Evolutionary conservation across 2,888 invertebrate genomes (phyloP).

Genomic region (Dermolepida albohirtum): DNA sequence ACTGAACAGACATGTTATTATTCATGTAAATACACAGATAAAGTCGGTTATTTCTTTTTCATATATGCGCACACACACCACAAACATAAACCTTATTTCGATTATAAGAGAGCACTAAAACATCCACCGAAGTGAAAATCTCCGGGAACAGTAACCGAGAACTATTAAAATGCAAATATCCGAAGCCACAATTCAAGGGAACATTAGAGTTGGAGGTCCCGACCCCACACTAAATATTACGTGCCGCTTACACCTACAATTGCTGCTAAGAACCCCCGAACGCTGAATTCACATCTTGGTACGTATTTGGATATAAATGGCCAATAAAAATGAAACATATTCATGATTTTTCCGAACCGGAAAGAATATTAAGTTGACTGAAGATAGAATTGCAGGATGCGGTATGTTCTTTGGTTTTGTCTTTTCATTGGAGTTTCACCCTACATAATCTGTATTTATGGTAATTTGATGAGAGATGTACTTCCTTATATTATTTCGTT

Average conservation of each 20-base stretch:
- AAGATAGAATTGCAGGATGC: conserved; percentile 30
- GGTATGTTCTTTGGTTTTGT: conserved; percentile 28
- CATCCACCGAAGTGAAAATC: conserved; percentile 57
- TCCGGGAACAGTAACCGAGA: conserved; percentile 58
- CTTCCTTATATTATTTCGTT: conserved; percentile 20
- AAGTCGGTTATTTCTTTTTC: no score
- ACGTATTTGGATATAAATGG: conserved; percentile 64
- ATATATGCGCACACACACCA: background rate
- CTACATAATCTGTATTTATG: conserved; percentile 42
- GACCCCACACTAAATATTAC: conserved; percentile 57
- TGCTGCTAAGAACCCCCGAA: conserved; percentile 45
- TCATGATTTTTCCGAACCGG: conserved; percentile 65
- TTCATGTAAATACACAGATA: no score
- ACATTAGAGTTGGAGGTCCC: conserved; percentile 47
- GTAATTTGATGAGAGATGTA: conserved; percentile 38
- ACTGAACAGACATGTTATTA: no score
- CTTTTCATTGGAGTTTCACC: conserved; percentile 31
- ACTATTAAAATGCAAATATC: conserved; percentile 67
- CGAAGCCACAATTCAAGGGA: conserved; percentile 55
- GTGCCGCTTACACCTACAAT: conserved; percentile 51
- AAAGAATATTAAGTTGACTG: conserved; percentile 59
- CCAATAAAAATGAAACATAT: conserved; percentile 67
- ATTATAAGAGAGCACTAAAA: conserved; percentile 40
- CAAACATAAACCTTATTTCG: conserved; percentile 34
- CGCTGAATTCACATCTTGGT: conserved; percentile 59